Conservation (phyloP, 2,113 vertebrate genomes). For the Otis tarda region DNA sequence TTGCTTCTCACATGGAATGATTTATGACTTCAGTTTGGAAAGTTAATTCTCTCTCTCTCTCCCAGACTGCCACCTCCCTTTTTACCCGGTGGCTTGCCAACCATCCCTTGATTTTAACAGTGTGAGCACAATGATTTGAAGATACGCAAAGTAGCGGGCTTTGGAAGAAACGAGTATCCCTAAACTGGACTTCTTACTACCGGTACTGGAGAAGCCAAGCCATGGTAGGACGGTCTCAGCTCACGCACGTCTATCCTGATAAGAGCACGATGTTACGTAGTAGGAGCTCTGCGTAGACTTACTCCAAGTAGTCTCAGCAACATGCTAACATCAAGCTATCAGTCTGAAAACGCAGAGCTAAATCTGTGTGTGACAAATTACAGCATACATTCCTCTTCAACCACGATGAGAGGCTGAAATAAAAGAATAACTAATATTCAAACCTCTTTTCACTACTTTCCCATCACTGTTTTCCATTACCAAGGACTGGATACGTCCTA, state of each 20-base stretch:
- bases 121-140: accelerated
- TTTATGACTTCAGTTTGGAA: background rate
- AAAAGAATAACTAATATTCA: background rate
- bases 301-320: background rate
- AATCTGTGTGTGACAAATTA: accelerated
- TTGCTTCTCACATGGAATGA: background rate
- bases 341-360: background rate
- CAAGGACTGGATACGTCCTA: slow-evolving; percentile 51
- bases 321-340: background rate
- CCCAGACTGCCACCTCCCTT: background rate
- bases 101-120: background rate
- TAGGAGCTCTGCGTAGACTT: accelerated
- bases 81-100: accelerated
- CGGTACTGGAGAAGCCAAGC: accelerated
- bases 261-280: accelerated
- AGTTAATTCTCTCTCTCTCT: background rate
- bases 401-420: background rate
- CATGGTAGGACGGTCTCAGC: background rate
- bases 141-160: accelerated
- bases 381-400: background rate
- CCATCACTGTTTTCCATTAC: background rate
- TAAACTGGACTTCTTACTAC: accelerated
- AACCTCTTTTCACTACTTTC: background rate
- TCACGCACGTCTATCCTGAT: background rate
- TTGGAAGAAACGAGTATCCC: accelerated